These are phyloP conservation scores for Eristalis arbustorum DNA, from an alignment of 2,888 invertebrate genomes.

Conservation along the genomic window DNA sequence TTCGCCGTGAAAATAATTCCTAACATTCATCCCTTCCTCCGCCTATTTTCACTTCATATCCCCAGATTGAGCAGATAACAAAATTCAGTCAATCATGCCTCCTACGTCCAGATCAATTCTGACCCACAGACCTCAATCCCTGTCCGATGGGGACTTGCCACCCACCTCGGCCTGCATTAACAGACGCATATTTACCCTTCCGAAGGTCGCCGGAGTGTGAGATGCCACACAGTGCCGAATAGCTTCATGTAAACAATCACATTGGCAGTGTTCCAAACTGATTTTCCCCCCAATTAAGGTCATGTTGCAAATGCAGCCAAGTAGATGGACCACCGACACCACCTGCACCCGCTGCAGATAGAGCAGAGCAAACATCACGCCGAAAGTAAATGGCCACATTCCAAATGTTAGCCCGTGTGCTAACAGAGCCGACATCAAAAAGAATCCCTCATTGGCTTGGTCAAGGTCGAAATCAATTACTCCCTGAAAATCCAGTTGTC, in stretches of 20 bases:
- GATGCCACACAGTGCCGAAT: neutral
- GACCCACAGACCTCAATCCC: neutral
- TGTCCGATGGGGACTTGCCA: neutral
- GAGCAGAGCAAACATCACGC: neutral
- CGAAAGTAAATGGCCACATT: neutral
- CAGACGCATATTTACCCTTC: neutral
- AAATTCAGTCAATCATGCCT: too few relatives aligned
- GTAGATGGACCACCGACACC: neutral
- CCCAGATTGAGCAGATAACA: too few relatives aligned
- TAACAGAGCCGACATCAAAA: neutral
- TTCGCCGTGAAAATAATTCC: too few relatives aligned
- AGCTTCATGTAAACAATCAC: neutral
- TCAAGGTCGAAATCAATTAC: conserved; percentile 16
- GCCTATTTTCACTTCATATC: too few relatives aligned
- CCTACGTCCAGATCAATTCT: neutral
- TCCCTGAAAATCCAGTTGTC: neutral
- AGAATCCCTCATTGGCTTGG: neutral
- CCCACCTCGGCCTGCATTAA: neutral
- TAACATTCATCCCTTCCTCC: too few relatives aligned
- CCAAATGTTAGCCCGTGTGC: neutral
- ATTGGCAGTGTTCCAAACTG: neutral
- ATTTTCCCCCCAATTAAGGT: neutral
- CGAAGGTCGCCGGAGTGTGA: neutral
- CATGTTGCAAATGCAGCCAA: neutral
- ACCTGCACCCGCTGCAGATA: neutral